Base-by-base conservation (phyloP, 2,113 vertebrate species). In the Hydrolagus affinis region DNA sequence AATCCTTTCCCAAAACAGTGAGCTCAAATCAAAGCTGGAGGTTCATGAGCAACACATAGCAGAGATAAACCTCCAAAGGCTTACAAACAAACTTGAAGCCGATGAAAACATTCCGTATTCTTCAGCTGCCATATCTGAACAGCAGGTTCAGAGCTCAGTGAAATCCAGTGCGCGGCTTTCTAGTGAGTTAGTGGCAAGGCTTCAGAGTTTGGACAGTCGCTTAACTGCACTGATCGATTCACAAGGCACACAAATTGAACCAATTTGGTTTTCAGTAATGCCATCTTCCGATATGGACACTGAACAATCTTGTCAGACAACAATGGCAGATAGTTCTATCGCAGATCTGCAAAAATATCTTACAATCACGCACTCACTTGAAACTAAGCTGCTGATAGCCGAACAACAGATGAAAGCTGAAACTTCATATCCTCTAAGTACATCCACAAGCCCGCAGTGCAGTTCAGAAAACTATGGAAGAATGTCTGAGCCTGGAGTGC, bases 1-100 rank as follows among this genome's bases (percentile, higher is more conserved):
- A 57, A 66, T 93, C 60, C 88, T 91, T 85, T 86, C 88, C 66
- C 90, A 89, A 85, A 93, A 91, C 85, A n/a, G 3, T 28, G 86
- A 93, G 74, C 87, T 91, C 30, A 86, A 88, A 6, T 32, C 70
- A 83, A 62, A 83, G 64, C 12, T 66, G 25, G 78, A 83, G 66
- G 30, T 17, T 68, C 66, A 25, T 66, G 28, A 30, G 86, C 86
- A 89, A 74, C 90, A 89, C 17, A 88, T 90, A 80, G 89, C 92
- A 62, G 85, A 86, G 10, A 88, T 89, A 86, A 87, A 56, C 30
- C 87, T 88, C 17, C 86, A 88, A 70, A 89, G 86, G 62, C 85
- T 92, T 86, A 86, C 66, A 86, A 44, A 44, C 1, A 44, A 1
- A 44, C 44, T 44, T 44, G 6, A 44, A 44, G 88, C 92, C 85